phyloP scores from a whole-genome alignment of 2,113 vertebrate genomes.

The Tringa solitaria region DNA sequence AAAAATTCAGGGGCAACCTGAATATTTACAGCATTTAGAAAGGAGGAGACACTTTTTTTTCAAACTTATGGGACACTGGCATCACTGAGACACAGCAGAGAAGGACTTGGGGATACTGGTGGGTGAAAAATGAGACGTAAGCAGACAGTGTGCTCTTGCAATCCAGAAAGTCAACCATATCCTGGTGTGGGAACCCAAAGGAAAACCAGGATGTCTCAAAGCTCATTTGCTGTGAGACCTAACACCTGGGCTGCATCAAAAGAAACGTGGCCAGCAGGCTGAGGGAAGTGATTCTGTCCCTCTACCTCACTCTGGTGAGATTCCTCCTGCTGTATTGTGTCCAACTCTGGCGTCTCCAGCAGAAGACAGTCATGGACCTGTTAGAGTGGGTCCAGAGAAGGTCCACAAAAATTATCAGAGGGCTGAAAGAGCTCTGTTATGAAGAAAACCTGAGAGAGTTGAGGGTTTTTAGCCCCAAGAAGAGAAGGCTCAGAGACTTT shows the following conservation, averaged over 20 bases:
- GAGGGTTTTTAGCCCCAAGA: background rate
- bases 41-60: background rate
- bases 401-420: fast-evolving
- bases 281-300: background rate
- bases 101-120: background rate
- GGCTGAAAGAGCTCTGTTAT: background rate
- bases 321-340: fast-evolving
- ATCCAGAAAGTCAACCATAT: background rate
- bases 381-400: background rate
- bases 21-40: background rate
- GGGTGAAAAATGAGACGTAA: background rate
- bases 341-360: background rate
- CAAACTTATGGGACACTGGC: background rate
- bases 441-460: background rate
- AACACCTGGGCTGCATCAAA: background rate
- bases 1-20: background rate
- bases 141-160: background rate
- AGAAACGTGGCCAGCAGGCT: background rate
- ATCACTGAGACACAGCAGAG: background rate
- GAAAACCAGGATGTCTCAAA: no score
- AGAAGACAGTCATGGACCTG: fast-evolving
- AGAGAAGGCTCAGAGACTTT: background rate
- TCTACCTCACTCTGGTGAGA: background rate
- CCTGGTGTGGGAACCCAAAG: no score
- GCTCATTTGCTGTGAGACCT: no score